These are phyloP conservation scores for Andrena hattorfiana DNA, from an alignment of 2,888 invertebrate genomes.

Conservation along the genomic window DNA sequence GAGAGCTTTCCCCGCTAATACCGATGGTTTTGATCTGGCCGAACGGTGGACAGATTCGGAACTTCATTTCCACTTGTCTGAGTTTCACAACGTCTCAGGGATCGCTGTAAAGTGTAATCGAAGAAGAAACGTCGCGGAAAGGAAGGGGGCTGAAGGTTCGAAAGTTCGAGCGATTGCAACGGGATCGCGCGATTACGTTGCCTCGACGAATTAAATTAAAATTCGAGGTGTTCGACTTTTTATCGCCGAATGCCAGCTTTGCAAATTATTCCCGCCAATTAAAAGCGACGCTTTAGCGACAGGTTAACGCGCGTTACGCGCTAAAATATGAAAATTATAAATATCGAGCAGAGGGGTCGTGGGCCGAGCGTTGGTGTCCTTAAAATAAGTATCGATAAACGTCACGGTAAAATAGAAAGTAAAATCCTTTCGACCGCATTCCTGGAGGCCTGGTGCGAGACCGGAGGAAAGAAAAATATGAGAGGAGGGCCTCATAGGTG, in stretches of 20 bases:
- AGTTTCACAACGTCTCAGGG: neutral
- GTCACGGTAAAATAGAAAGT: conserved; percentile 75
- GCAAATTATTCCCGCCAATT: conserved; percentile 2
- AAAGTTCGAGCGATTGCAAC: neutral
- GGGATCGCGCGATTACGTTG: neutral
- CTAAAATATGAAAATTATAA: conserved; percentile 58
- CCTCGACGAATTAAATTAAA: neutral
- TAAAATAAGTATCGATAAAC: conserved; percentile 75
- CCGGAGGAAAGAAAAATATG: conserved; percentile 67
- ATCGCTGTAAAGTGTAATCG: neutral
- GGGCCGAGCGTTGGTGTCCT: conserved; percentile 60
- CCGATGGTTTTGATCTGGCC: conserved; percentile 70
- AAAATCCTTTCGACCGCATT: conserved; percentile 73
- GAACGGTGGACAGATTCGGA: conserved; percentile 6
- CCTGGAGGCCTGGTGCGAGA: conserved; percentile 68
- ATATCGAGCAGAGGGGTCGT: conserved; percentile 40
- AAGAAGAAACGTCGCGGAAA: neutral
- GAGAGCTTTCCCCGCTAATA: conserved; percentile 67
- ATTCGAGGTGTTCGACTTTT: neutral
- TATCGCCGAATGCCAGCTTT: neutral
- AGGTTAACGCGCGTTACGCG: conserved; percentile 17
- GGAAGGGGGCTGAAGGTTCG: neutral
- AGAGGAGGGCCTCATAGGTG: conserved; percentile 76
- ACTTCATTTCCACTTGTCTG: neutral
- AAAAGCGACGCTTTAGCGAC: conserved; percentile 11